Base-by-base conservation (phyloP, 2,888 invertebrate species). In the Drosophila fulvimacula region DNA sequence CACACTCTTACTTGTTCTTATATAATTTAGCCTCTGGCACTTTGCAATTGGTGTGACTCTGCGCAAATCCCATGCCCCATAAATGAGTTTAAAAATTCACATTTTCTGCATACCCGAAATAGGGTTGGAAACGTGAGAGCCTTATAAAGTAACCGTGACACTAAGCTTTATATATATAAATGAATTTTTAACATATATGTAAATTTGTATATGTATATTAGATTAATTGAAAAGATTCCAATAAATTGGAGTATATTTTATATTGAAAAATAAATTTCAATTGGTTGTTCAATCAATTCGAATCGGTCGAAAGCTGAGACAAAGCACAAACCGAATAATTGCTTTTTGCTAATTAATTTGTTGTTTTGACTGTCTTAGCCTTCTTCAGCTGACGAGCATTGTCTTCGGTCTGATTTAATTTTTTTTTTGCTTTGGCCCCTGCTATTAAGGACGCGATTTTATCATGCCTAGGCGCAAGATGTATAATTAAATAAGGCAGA, bases 291-390 rank as follows among this genome's bases (percentile, higher is more conserved):
- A 48, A 52, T 79, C 68, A 69, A 67, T 70, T 58, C 60, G 53
- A 75, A 69, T 77, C 62, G 49, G 55, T 63, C 61, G 34, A 6
- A 13, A 38, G 58, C 60, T 52, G 46, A 44, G 61, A 21, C 46
- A 67, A 69, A 82, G 79, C 69, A 70, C 67, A 73, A 69, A 64
- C 64, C 81, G 79, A 88, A 86, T 91, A 91, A 91, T 91, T 91
- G 90, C 90, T 88, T 91, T 82, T 87, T 90, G 87, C 90, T 90
- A 92, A 91, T 92, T 91, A 92, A 91, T 91, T 92, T 90, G 90
- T 90, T 91, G 88, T 91, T 88, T 88, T 79, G 85, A 84, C 74
- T 83, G 73, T 72, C 69, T 69, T 79, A 13, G 30, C 71, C 71
- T 69, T 21, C 21, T 62, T 51, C 70, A 60, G 32, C 49, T 34